Base-by-base conservation (phyloP, 2,113 vertebrate species). In the Colinus virginianus region DNA sequence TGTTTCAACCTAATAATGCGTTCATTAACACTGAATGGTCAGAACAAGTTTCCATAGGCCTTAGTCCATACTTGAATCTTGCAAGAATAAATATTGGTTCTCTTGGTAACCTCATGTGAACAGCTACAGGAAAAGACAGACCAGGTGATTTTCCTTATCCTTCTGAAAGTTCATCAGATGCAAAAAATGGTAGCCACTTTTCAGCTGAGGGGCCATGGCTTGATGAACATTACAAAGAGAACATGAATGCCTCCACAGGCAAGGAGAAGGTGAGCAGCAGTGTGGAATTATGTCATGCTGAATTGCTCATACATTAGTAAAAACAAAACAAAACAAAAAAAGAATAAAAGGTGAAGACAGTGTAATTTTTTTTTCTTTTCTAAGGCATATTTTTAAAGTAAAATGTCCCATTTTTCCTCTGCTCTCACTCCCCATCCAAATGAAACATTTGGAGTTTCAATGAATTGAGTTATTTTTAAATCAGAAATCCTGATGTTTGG, bases 31-130 rank as follows among this genome's bases (percentile, higher is more conserved):
- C 42, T 11, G 58, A 68, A 21, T 10, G 12, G 46, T 4, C 30
- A 25, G 23, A 83, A 83, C 4, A 42, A 48, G 18, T 49, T 42
- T 83, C 69, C 3, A 2, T 23, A 38, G 59, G 26, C 34, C 26
- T 53, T 19, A 26, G 21, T 34, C 79, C 88, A 34, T 4, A 2
- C 30, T 66, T 61, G 9, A 5, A 12, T 32, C 78, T 48, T 2
- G 11, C 32, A 23, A 42, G 28, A 18, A 46, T 46, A 19, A 9
- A 7, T 2, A 2, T 28, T 0, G 1, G 3, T 32, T 30, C 18
- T 58, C 6, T 56, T 62, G 16, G 62, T 40, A 42, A 19, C 28
- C 8, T 9, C 30, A 22, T 23, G 38, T 18, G 16, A n/a, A 11
- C 11, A 28, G 26, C 49, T 77, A 43, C 25, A 43, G 53, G 38